Evolutionary conservation across 2,888 invertebrate species (phyloP), one percentile per base, ranked within the genome.

Genomic region (Parasteatoda lunata): DNA sequence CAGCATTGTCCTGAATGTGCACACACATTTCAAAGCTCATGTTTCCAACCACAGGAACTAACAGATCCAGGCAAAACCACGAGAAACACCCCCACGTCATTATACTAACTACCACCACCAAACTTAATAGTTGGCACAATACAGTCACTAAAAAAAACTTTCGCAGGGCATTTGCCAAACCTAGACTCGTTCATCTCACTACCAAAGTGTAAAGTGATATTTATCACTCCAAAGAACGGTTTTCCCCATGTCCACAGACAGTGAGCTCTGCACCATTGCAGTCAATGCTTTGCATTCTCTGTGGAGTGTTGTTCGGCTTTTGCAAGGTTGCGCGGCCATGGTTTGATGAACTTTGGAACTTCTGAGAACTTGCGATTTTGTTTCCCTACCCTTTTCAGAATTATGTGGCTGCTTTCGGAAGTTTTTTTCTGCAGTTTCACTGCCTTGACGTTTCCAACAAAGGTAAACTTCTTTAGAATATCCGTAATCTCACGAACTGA

Each of bases 281-380:
- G 11, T 54, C 54, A 54, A 54, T 11, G 65, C 15, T 65, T 65
- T n/a, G n/a, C 66, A 66, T 66, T 4, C 66, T n/a, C 2, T 13
- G 8, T 3, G 30, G 30, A n/a, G 8, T 66, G 15, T n/a, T 9
- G 66, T 66, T 66, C 0, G 66, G 66, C 66, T 66, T 4, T 4
- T 11, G 66, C 11, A 0, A 0, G 66, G 66, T 5, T 66, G 66
- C 66, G n/a, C n/a, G n/a, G n/a, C n/a, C n/a, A n/a, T n/a, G n/a
- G 66, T 3, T 15, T 66, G 13, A 11, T 66, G 66, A 66, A 66
- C 66, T 66, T 66, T n/a, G 66, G 66, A 66, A 8, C 66, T 66
- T 5, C 66, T 66, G 15, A 66, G 5, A 15, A 6, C 0, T 66
- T 66, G 15, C 30, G 15, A 66, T 66, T 66, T 66, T 66, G 66